These are phyloP conservation scores for Pegoplata infirma DNA, from an alignment of 2,888 invertebrate species.

Conservation along the genomic window DNA sequence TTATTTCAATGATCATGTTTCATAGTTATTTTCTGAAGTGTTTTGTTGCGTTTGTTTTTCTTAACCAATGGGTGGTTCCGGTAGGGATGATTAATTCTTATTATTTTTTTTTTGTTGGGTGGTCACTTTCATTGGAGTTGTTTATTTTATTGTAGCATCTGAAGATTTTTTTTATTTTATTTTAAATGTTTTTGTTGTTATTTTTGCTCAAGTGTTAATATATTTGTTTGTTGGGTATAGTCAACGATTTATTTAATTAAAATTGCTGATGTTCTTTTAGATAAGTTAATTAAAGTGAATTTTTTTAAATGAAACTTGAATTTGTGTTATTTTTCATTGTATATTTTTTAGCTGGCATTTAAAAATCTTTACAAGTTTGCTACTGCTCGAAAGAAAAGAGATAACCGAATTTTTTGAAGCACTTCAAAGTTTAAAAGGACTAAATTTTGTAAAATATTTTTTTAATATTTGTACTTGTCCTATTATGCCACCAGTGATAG, in stretches of 20 bases:
- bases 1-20: neutral
- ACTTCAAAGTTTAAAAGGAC: too few relatives aligned
- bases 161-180: neutral
- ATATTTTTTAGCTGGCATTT: neutral
- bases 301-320: slow-evolving; percentile 32
- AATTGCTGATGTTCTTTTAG: slow-evolving; percentile 55
- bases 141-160: neutral
- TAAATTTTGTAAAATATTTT: too few relatives aligned
- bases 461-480: too few relatives aligned
- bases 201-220: neutral
- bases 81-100: too few relatives aligned
- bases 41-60: slow-evolving; percentile 30
- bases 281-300: slow-evolving; percentile 59
- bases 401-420: too few relatives aligned
- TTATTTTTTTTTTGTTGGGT: slow-evolving; percentile 37
- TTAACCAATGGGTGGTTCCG: slow-evolving; percentile 24
- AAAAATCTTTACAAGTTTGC: too few relatives aligned
- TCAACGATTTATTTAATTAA: slow-evolving; percentile 58
- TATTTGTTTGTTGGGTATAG: slow-evolving; percentile 33
- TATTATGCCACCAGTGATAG: too few relatives aligned
- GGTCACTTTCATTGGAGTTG: slow-evolving; percentile 11
- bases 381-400: too few relatives aligned
- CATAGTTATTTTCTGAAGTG: neutral
- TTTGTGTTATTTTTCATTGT: slow-evolving; percentile 14
- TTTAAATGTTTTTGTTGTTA: too few relatives aligned